Base-by-base conservation (phyloP, 2,797 vertebrate species). In the Labeo calbasu region DNA sequence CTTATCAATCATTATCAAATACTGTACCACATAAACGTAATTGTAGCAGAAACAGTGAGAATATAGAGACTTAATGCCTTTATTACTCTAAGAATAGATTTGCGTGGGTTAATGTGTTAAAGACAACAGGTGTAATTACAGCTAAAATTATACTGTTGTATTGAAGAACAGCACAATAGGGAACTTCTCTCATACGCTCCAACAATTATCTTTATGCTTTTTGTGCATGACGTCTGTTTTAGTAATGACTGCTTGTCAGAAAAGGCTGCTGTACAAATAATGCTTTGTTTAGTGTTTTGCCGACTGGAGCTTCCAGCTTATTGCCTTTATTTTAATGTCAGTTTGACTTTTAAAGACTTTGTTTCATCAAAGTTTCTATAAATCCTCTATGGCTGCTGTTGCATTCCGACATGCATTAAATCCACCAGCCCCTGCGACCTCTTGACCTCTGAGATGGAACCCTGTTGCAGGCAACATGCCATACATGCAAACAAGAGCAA, bases 61-160 rank as follows among this genome's bases (percentile, higher is more conserved):
- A 48, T 15, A 32, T 61, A 32, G 19, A 72, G 69, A 57, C n/a
- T 25, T 25, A 81, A 32, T 61, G 1, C 4, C 48, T 75, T 23
- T 55, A 12, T 51, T 23, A 14, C 28, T n/a, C 1, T 36, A 6
- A 66, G 57, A 82, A 82, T 32, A 76, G 59, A 75, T 76, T 66
- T 66, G 81, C n/a, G 71, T 76, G 71, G 71, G 71, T 25, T 76
- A 21, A 66, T 40, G 48, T 82, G 71, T 66, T 76, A 28, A 72
- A 46, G 66, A 46, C 2, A 25, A 61, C 40, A 51, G 57, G 48
- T 75, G 14, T 40, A 65, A 75, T 53, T 66, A 66, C 4, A 82
- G 25, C 46, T 51, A 17, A 13, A 81, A 43, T 59, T 46, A 70
- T 5, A 59, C 53, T 2, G 19, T 50, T 63, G 7, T 43, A 70